Evolutionary conservation across 1,140 invertebrate species (phyloP).

Genomic region (Zaprionus capensis): DNA sequence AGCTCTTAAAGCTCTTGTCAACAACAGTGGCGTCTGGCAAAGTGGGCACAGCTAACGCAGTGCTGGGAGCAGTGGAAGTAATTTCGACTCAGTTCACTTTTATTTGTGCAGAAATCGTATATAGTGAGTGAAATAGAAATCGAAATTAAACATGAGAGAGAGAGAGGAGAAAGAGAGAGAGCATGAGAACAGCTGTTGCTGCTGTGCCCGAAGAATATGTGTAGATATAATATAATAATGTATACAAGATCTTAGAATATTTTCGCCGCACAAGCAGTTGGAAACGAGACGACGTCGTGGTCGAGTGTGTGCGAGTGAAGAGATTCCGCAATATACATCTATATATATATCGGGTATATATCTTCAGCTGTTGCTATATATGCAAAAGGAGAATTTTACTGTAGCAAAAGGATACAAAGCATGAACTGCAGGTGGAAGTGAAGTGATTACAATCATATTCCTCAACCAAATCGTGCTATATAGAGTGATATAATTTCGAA

Average conservation of each 20-base stretch:
- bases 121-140: constrained; percentile 3
- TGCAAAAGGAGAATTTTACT: not conserved
- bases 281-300: constrained; percentile 56
- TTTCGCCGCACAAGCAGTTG: constrained; percentile 51
- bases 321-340: constrained; percentile 15
- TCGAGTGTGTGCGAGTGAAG: constrained; percentile 42
- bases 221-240: constrained; percentile 12
- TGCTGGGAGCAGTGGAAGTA: not conserved
- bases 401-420: not conserved
- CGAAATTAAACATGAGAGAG: not conserved
- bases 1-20: not conserved
- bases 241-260: constrained; percentile 50
- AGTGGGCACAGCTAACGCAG: not conserved
- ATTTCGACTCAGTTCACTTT: too few species aligned
- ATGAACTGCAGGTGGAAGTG: constrained; percentile 10
- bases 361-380: not conserved
- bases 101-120: not conserved
- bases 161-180: not conserved
- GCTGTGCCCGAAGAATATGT: not conserved
- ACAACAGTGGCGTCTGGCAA: not conserved
- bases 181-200: constrained; percentile 32
- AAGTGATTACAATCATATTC: not conserved
- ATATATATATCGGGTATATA: constrained; percentile 37
- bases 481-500: constrained; percentile 73
- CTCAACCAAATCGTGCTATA: constrained; percentile 4